Conservation (phyloP, 1,140 invertebrate genomes). For the Musca domestica region DNA sequence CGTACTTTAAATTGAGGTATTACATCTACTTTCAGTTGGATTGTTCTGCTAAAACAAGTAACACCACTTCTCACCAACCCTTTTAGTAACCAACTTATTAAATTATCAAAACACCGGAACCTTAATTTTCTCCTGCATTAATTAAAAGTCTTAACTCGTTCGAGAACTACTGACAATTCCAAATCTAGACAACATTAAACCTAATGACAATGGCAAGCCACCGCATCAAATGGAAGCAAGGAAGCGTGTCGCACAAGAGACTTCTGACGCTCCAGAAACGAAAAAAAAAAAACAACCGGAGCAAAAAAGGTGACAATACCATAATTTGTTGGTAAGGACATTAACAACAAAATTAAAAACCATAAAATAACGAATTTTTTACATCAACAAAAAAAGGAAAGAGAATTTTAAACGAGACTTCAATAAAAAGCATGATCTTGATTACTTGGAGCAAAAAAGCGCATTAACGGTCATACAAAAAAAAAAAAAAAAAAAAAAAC, state of each 20-base stretch:
- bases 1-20: too few species aligned
- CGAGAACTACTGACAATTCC: background rate
- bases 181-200: conserved; percentile 10
- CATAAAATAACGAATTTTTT: conserved; percentile 8
- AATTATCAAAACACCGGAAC: too few species aligned
- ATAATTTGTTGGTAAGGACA: conserved; percentile 20
- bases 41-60: too few species aligned
- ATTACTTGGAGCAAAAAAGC: conserved; percentile 9
- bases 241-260: too few species aligned
- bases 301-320: conserved; percentile 13
- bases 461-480: conserved; percentile 2
- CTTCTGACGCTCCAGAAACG: too few species aligned
- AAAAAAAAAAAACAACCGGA: too few species aligned
- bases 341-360: conserved; percentile 21
- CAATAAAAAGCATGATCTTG: too few species aligned
- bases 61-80: too few species aligned
- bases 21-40: too few species aligned
- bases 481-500: too few species aligned
- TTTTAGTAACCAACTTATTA: too few species aligned
- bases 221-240: too few species aligned
- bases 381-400: background rate
- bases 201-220: conserved; percentile 10
- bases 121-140: background rate
- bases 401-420: background rate
- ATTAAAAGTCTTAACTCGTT: conserved; percentile 4